These are phyloP conservation scores for Tragelaphus imberbis DNA, from an alignment of 2,113 vertebrate genomes.

Conservation along the genomic window DNA sequence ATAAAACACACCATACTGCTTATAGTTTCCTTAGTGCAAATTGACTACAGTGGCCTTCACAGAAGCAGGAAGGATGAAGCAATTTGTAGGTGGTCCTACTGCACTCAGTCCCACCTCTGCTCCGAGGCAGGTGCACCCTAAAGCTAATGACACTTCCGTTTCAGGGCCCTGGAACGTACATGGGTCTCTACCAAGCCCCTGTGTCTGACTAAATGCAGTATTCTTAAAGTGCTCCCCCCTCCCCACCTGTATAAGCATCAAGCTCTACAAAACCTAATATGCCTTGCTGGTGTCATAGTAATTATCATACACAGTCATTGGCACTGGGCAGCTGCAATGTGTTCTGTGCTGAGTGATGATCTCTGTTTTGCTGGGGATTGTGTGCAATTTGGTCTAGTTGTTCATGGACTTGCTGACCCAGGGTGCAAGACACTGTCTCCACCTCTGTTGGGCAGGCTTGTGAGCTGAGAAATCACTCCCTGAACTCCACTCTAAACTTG, in stretches of 20 bases:
- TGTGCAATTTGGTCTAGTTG: background rate
- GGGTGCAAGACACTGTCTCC: background rate
- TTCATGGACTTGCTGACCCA: background rate
- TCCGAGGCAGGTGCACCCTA: background rate
- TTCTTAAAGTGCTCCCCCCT: background rate
- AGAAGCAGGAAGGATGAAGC: background rate
- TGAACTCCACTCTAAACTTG: background rate
- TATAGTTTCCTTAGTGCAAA: slow-evolving; percentile 8
- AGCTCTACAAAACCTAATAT: background rate
- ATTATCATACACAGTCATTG: background rate
- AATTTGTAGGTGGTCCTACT: background rate
- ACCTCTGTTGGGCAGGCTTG: background rate
- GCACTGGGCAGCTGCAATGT: too few species aligned
- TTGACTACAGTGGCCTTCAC: background rate
- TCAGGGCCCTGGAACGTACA: background rate
- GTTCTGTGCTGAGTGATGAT: background rate
- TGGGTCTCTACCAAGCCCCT: background rate
- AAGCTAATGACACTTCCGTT: background rate
- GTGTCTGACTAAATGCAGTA: background rate
- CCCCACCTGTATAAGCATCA: background rate
- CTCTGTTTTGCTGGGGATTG: background rate
- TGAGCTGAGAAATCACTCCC: background rate
- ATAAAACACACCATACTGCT: background rate
- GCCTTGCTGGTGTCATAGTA: background rate
- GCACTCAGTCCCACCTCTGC: too few species aligned